phyloP scores from a whole-genome alignment of 2,113 vertebrate genomes.

The Rattus rattus region DNA sequence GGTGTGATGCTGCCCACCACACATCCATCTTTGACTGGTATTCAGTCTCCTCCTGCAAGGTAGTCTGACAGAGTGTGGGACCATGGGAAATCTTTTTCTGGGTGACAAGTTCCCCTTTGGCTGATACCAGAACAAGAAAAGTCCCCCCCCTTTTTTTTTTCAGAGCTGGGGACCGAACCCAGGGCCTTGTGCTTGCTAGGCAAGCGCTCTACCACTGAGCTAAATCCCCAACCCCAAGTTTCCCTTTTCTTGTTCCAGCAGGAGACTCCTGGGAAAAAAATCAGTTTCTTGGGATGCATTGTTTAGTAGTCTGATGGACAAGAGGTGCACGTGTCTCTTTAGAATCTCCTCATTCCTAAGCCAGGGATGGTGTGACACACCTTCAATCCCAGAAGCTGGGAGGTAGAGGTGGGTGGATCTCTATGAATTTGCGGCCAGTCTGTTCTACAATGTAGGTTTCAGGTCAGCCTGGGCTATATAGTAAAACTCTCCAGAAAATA shows the following conservation, averaged over 20 bases:
- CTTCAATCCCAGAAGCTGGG: background rate
- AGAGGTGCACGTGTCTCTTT: background rate
- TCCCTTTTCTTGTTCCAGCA: background rate
- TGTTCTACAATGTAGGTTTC: background rate
- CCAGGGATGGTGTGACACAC: too few species aligned
- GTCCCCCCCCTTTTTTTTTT: too few species aligned
- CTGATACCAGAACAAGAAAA: background rate
- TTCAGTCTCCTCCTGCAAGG: background rate
- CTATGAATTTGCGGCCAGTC: background rate
- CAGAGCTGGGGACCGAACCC: too few species aligned
- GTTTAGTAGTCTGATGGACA: background rate
- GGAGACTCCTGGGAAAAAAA: background rate
- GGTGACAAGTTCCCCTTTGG: background rate
- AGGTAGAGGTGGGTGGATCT: background rate
- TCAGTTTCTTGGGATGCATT: background rate
- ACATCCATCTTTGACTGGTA: background rate
- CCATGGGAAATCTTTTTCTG: background rate
- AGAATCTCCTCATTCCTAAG: background rate
- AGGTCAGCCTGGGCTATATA: background rate
- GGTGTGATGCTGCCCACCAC: background rate
- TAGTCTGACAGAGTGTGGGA: background rate
- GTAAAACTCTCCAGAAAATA: background rate
- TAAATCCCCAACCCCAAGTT: too few species aligned
- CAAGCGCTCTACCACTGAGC: too few species aligned
- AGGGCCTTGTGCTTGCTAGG: too few species aligned